These are phyloP conservation scores for Phyllopteryx taeniolatus DNA, from an alignment of 2,113 vertebrate species.

Conservation along the genomic window DNA sequence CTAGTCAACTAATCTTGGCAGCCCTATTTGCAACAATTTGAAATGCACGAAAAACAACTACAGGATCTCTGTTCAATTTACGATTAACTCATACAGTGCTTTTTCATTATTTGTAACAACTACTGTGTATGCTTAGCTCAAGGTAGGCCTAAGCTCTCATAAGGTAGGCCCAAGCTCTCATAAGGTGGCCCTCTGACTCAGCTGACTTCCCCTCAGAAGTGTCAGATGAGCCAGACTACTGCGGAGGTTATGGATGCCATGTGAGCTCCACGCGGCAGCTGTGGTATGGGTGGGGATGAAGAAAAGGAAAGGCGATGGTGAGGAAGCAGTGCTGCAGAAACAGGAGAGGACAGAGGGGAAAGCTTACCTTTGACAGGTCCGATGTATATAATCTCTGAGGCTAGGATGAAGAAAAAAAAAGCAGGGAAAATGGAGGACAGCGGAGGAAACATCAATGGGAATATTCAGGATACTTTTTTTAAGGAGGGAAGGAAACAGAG, in stretches of 20 bases:
- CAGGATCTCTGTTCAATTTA: too few species aligned
- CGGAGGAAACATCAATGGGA: conserved; percentile 41
- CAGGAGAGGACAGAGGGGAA: conserved; percentile 54
- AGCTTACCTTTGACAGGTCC: conserved; percentile 99
- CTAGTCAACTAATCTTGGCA: too few species aligned
- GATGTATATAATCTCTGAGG: conserved; percentile 98
- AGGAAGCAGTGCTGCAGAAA: conserved; percentile 23
- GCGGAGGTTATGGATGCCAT: conserved; percentile 45
- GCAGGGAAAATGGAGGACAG: conserved; percentile 39
- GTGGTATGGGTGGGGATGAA: conserved; percentile 15
- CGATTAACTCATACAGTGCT: too few species aligned
- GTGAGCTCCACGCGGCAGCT: conserved; percentile 46
- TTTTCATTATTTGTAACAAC: too few species aligned
- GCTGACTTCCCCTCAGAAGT: conserved; percentile 39
- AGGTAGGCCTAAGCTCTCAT: conserved; percentile 38
- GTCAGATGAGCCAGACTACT: conserved; percentile 45
- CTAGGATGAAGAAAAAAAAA: conserved; percentile 78
- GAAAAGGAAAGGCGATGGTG: not conserved
- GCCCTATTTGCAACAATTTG: too few species aligned
- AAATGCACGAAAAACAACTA: too few species aligned
- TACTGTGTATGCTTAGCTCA: not conserved
- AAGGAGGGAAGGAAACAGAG: conserved; percentile 16
- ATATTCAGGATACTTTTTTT: conserved; percentile 51
- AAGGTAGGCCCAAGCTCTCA: conserved; percentile 44
- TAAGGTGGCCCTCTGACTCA: conserved; percentile 53